These are phyloP conservation scores for Arvicanthis niloticus DNA, from an alignment of 2,113 vertebrate genomes.

Conservation along the genomic window DNA sequence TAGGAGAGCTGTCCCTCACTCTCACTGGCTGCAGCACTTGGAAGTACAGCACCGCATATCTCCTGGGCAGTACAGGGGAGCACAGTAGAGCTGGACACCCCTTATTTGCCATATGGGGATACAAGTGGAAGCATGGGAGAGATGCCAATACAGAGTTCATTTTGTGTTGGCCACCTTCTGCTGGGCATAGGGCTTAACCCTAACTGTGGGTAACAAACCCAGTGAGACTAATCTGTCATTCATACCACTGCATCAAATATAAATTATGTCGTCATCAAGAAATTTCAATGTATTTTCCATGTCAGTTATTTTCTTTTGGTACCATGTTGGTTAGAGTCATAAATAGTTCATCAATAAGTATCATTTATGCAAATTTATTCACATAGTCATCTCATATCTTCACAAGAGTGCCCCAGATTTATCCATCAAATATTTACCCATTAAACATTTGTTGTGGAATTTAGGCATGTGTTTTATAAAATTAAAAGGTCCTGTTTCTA, in stretches of 20 bases:
- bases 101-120: no score
- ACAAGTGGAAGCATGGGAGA: no score
- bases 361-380: not conserved
- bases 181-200: not conserved
- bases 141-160: not conserved
- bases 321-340: not conserved
- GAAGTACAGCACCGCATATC: no score
- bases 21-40: no score
- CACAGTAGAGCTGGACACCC: no score
- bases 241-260: constrained; percentile 16
- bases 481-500: not conserved
- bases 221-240: not conserved
- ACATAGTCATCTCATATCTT: not conserved
- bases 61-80: no score
- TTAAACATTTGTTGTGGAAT: not conserved
- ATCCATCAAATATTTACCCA: not conserved
- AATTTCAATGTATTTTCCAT: not conserved
- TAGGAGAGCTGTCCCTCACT: not conserved
- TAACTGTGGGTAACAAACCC: not conserved
- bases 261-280: not conserved
- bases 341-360: not conserved
- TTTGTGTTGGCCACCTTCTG: not conserved
- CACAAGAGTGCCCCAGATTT: not conserved
- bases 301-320: not conserved
- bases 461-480: not conserved